These are phyloP conservation scores for Chymomyza amoena DNA, from an alignment of 2,888 invertebrate genomes.

Conservation along the genomic window DNA sequence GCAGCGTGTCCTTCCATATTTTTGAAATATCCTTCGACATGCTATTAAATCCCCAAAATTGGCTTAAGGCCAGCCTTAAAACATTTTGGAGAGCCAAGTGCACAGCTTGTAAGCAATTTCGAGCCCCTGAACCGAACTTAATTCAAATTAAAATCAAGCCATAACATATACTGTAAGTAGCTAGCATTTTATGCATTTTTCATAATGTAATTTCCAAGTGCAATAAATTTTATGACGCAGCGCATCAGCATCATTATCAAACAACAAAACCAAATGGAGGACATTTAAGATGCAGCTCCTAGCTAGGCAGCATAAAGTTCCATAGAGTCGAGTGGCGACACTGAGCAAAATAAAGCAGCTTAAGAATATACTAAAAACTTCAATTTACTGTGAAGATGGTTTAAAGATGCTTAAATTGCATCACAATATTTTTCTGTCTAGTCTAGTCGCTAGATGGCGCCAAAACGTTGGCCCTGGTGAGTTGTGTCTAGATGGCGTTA, in stretches of 20 bases:
- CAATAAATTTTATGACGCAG: slow-evolving; percentile 52
- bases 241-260: slow-evolving; percentile 67
- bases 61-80: too few species aligned
- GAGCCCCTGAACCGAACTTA: not conserved
- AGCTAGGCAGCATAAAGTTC: slow-evolving; percentile 4
- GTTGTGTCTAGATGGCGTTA: too few species aligned
- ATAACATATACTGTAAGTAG: not conserved
- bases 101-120: not conserved
- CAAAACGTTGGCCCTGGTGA: too few species aligned
- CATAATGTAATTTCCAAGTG: slow-evolving; percentile 70
- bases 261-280: slow-evolving; percentile 24
- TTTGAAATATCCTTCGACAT: too few species aligned
- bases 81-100: too few species aligned
- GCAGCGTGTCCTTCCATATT: too few species aligned
- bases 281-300: not conserved
- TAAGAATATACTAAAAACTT: not conserved
- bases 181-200: slow-evolving; percentile 63
- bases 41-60: too few species aligned
- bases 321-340: not conserved
- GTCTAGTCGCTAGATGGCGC: too few species aligned
- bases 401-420: too few species aligned
- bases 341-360: not conserved
- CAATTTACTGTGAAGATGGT: too few species aligned
- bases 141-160: not conserved
- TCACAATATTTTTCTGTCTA: too few species aligned